Evolutionary conservation across 1,140 invertebrate genomes (phyloP).

Genomic region (Condylostylus longicornis): DNA sequence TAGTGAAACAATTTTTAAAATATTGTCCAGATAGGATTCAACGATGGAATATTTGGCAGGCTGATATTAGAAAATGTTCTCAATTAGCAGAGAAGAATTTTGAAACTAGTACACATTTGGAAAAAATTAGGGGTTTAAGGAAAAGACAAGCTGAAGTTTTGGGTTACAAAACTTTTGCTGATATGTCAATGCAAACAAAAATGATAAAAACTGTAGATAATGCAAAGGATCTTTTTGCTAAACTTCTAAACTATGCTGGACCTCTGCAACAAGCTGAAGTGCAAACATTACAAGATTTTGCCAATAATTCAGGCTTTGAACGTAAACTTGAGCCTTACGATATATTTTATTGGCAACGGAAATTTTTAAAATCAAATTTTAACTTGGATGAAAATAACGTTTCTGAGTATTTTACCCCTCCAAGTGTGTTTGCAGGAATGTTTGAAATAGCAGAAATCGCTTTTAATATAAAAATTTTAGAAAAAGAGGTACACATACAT

Average conservation of each 20-base stretch:
- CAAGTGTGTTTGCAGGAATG: constrained; percentile 56
- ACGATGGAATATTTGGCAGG: constrained; percentile 72
- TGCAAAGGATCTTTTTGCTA: constrained; percentile 56
- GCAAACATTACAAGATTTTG: constrained; percentile 55
- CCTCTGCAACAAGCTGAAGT: constrained; percentile 65
- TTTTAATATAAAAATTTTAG: constrained; percentile 70
- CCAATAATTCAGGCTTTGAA: constrained; percentile 53
- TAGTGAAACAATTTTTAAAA: constrained; percentile 60
- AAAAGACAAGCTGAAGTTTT: constrained; percentile 55
- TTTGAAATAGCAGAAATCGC: constrained; percentile 58
- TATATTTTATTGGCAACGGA: constrained; percentile 69
- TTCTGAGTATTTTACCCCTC: constrained; percentile 69
- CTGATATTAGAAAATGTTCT: constrained; percentile 54
- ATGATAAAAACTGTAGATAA: constrained; percentile 76
- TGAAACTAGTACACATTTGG: constrained; percentile 57
- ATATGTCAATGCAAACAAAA: constrained; percentile 88
- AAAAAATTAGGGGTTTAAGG: constrained; percentile 57
- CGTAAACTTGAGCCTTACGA: constrained; percentile 64
- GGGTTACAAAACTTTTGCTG: constrained; percentile 62
- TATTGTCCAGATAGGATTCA: constrained; percentile 62
- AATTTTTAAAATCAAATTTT: constrained; percentile 46
- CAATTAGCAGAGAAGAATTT: constrained; percentile 43
- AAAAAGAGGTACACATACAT: no score
- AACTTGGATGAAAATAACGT: constrained; percentile 55
- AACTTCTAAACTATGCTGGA: constrained; percentile 46